Conservation (phyloP, 2,113 vertebrate species). For the Sialia sialis region DNA sequence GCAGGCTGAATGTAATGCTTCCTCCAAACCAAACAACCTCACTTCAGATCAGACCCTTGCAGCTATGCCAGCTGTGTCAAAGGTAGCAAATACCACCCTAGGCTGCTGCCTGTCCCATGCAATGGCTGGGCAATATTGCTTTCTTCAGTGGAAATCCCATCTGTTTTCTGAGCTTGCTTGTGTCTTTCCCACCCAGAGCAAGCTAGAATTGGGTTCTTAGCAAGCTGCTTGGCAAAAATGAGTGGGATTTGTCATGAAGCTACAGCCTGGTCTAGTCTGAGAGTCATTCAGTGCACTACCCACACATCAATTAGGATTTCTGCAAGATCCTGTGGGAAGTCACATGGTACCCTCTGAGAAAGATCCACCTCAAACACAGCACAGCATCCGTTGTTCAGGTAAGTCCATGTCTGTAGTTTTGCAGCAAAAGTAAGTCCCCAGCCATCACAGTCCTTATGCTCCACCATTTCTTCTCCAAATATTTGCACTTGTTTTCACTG, state of each 20-base stretch:
- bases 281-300: background rate
- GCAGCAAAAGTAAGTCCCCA: background rate
- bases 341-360: background rate
- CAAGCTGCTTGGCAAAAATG: background rate
- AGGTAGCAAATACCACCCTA: background rate
- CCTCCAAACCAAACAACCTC: background rate
- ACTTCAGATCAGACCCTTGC: background rate
- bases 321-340: background rate
- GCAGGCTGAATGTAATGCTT: background rate
- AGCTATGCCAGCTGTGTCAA: background rate
- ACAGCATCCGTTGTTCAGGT: background rate
- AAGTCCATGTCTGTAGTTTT: background rate
- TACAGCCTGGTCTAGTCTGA: background rate
- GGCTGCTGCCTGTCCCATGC: background rate
- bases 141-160: background rate
- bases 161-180: background rate
- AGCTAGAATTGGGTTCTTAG: background rate
- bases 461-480: background rate
- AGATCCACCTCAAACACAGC: background rate
- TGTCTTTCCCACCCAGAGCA: background rate
- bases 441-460: background rate
- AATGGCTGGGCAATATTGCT: background rate
- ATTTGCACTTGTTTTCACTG: background rate
- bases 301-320: background rate
- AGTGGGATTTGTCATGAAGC: background rate